Percentiles rank a stretch among this genome's conserved stretches.
These are phyloP conservation scores for Drosophila yakuba DNA, from an alignment of 1,140 invertebrate genomes.

Conservation along the genomic window DNA sequence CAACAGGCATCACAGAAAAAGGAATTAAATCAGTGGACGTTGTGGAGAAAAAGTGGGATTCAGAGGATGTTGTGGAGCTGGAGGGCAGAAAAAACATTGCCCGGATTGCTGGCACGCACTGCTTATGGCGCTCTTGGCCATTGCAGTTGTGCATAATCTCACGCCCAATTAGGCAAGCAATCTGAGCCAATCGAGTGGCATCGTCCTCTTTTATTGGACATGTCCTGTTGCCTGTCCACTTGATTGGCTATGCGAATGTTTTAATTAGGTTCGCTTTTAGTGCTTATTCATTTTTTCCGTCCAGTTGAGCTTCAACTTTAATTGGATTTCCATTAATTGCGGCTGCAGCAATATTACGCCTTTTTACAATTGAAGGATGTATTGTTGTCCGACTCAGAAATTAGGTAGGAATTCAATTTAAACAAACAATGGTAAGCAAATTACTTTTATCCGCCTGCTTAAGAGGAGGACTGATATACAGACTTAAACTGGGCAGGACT, in stretches of 20 bases:
- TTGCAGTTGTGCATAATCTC: conserved; percentile 21
- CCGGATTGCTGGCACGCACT: not conserved
- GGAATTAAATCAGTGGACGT: not conserved
- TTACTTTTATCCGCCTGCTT: not conserved
- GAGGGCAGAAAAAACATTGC: not conserved
- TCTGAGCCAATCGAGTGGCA: conserved; percentile 14
- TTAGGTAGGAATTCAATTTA: conserved; percentile 6
- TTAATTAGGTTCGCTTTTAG: conserved; percentile 22
- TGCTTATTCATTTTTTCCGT: conserved; percentile 29
- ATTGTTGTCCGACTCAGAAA: conserved; percentile 31
- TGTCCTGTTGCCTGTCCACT: not conserved
- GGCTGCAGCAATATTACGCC: not conserved
- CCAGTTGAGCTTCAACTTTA: conserved; percentile 9
- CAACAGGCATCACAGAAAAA: conserved; percentile 38
- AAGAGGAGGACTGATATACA: not conserved
- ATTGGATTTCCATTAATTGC: conserved; percentile 37
- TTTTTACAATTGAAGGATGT: not conserved
- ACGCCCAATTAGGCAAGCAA: conserved; percentile 29
- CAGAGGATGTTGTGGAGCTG: not conserved
- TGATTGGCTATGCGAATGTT: not conserved
- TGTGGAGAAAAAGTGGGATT: not conserved
- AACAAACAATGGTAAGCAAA: conserved; percentile 2
- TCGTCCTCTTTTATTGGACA: conserved; percentile 10
- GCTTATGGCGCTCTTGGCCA: not conserved
- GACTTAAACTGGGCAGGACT: not conserved